Evolutionary conservation across 2,888 invertebrate genomes (phyloP).

Genomic region (Teinopalpus imperialis): DNA sequence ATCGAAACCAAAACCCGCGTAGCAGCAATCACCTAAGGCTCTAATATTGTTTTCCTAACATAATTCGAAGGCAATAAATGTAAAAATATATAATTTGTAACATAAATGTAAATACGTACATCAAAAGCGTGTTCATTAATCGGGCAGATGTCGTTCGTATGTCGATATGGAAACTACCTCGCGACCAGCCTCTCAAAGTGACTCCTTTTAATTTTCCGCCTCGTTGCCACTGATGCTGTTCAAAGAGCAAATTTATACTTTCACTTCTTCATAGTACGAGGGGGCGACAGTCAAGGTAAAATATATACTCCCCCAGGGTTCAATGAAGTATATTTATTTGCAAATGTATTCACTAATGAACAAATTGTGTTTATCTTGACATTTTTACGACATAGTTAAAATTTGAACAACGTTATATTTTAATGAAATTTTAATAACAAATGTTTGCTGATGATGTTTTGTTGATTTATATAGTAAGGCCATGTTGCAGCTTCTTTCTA

Average conservation of each 20-base stretch:
- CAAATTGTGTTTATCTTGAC: not conserved
- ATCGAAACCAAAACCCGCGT: too few relatives aligned
- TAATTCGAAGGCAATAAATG: constrained; percentile 1
- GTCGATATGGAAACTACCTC: constrained; percentile 9
- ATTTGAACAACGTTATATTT: too few relatives aligned
- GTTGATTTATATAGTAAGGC: too few relatives aligned
- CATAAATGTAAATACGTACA: not conserved
- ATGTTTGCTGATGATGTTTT: too few relatives aligned
- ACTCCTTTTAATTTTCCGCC: constrained; percentile 23
- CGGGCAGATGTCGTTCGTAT: constrained; percentile 4
- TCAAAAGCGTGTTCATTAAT: constrained; percentile 11
- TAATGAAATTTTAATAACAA: too few relatives aligned
- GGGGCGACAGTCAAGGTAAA: not conserved
- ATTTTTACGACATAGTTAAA: too few relatives aligned
- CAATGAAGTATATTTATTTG: not conserved
- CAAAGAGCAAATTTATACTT: constrained; percentile 20
- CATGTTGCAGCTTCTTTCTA: too few relatives aligned
- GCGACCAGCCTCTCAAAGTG: constrained; percentile 19
- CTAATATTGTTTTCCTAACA: too few relatives aligned
- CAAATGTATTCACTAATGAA: not conserved
- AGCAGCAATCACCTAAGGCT: too few relatives aligned
- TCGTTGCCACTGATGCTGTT: constrained; percentile 7
- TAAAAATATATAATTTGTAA: constrained; percentile 4
- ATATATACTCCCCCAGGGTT: not conserved
- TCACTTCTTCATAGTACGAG: not conserved